Evolutionary conservation across 2,797 vertebrate species (phyloP).

Genomic region (Hippopotamyrus pictus): DNA sequence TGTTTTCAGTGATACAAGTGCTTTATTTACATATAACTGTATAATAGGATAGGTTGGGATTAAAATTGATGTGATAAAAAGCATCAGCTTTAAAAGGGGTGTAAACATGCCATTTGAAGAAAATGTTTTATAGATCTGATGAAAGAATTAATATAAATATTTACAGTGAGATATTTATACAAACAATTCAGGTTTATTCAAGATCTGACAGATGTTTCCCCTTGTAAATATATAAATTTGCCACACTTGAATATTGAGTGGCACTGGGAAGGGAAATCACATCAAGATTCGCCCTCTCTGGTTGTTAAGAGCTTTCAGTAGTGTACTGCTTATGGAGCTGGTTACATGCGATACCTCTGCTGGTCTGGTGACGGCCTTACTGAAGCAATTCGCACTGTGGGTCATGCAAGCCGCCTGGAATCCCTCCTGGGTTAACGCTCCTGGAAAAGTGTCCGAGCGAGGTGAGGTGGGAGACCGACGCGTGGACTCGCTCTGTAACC

Average conservation of each 20-base stretch:
- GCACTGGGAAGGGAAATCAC: background rate
- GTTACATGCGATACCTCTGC: background rate
- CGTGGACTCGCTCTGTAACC: background rate
- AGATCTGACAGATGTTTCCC: background rate
- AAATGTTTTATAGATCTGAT: background rate
- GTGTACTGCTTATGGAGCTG: background rate
- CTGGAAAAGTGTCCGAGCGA: background rate
- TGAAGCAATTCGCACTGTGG: background rate
- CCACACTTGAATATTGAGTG: background rate
- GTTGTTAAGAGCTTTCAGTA: background rate
- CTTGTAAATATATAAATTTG: constrained; percentile 1
- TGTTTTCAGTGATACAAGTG: background rate
- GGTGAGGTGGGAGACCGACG: too few relatives aligned
- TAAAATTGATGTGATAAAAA: background rate
- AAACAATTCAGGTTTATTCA: background rate
- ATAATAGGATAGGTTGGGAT: background rate
- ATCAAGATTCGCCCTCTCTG: background rate
- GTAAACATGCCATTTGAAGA: background rate
- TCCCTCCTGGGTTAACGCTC: background rate
- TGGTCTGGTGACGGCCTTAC: background rate
- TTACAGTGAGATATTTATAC: background rate
- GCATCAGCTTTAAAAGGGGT: background rate
- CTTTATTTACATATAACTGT: background rate
- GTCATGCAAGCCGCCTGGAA: background rate
- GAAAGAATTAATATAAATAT: background rate